A percentile compares a stretch with the other conserved stretches of the same genome.
These are phyloP conservation scores for Drosophila insularis DNA, from an alignment of 1,140 invertebrate genomes.

Conservation along the genomic window DNA sequence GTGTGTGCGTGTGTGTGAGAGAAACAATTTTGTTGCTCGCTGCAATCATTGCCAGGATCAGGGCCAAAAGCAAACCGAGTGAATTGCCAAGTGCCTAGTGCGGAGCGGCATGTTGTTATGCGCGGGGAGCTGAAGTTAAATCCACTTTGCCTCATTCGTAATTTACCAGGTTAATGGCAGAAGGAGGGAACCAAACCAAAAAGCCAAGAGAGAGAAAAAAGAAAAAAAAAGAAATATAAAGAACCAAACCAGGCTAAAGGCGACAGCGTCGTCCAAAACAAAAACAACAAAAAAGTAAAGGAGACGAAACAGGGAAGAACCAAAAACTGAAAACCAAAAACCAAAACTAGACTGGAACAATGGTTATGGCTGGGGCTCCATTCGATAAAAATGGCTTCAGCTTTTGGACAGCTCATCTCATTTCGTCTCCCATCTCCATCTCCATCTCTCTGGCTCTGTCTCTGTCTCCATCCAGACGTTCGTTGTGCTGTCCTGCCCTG, in stretches of 20 bases:
- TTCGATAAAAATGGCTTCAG: conserved; percentile 60
- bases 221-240: conserved; percentile 4
- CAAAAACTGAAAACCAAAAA: not conserved
- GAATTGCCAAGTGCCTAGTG: conserved; percentile 6
- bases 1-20: conserved; percentile 12
- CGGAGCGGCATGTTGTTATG: no score
- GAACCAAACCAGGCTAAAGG: conserved; percentile 43
- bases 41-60: conserved; percentile 74
- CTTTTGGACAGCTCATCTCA: conserved; percentile 44
- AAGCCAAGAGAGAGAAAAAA: no score
- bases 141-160: conserved; percentile 73
- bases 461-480: conserved; percentile 18
- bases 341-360: conserved; percentile 54
- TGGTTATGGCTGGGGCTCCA: conserved; percentile 34
- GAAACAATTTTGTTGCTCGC: conserved; percentile 70
- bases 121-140: conserved; percentile 47
- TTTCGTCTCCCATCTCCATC: conserved; percentile 19
- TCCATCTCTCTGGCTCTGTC: not conserved
- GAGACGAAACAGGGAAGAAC: not conserved
- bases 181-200: conserved; percentile 47
- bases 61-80: conserved; percentile 24
- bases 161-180: conserved; percentile 73
- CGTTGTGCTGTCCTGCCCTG: conserved; percentile 10
- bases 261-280: conserved; percentile 26
- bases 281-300: not conserved